phyloP scores from a whole-genome alignment of 2,797 vertebrate species.

The Pantherophis vulpinus region DNA sequence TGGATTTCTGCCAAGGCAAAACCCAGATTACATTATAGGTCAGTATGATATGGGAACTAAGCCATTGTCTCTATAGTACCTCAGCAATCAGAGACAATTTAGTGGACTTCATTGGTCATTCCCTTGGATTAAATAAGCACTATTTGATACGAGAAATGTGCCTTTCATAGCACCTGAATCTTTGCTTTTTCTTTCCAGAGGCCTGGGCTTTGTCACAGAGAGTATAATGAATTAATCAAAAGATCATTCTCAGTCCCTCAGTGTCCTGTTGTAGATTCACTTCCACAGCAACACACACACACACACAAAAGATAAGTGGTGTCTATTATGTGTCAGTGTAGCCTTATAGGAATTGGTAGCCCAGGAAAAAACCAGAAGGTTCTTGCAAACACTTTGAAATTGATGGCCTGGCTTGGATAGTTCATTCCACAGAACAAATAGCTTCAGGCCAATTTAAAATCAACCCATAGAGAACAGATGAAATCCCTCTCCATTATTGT shows the following conservation, averaged over 20 bases:
- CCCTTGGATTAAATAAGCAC: neutral
- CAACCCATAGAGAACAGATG: neutral
- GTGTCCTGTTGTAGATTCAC: neutral
- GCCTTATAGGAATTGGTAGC: neutral
- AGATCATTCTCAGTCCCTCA: neutral
- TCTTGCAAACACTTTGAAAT: neutral
- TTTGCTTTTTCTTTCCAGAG: neutral
- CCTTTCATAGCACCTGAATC: neutral
- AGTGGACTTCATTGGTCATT: neutral
- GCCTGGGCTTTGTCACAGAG: neutral
- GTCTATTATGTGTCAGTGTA: neutral
- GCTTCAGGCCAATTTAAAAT: neutral
- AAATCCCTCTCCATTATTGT: neutral
- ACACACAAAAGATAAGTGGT: neutral
- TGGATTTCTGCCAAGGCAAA: neutral
- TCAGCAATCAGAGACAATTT: neutral
- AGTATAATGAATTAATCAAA: neutral
- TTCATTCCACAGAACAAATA: neutral
- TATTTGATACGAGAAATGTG: neutral
- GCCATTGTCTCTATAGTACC: neutral
- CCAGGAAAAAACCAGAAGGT: neutral
- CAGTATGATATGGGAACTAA: neutral
- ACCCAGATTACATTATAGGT: neutral
- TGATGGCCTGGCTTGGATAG: neutral
- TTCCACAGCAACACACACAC: neutral